phyloP scores from a whole-genome alignment of 2,113 vertebrate genomes.

The Brienomyrus longianalis region DNA sequence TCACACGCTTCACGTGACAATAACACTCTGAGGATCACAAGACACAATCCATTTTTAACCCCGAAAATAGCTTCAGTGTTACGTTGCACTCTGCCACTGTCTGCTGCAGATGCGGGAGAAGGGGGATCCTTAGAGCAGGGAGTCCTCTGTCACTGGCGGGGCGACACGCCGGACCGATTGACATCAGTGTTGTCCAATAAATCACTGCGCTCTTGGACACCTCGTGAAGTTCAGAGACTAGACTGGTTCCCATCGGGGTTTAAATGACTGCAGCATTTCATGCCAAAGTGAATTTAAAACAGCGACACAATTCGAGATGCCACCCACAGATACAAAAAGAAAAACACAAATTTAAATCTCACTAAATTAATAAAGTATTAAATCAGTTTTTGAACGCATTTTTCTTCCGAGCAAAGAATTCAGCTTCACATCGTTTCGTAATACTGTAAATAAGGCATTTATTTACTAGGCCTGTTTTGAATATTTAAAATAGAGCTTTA shows the following conservation, averaged over 20 bases:
- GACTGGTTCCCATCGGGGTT: background rate
- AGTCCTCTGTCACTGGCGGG: background rate
- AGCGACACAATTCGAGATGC: background rate
- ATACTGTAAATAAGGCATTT: background rate
- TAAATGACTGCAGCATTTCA: background rate
- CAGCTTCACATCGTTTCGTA: background rate
- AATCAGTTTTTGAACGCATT: background rate
- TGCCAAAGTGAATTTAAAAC: background rate
- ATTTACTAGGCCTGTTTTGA: background rate
- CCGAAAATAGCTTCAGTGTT: background rate
- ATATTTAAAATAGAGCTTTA: background rate
- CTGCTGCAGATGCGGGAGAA: background rate
- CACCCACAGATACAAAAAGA: background rate
- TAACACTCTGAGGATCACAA: slow-evolving; percentile 1
- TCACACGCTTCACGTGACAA: background rate
- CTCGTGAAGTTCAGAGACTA: background rate
- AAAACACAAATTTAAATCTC: background rate
- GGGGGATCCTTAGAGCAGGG: background rate
- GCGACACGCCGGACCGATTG: background rate
- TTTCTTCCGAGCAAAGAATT: background rate
- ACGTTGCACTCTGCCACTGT: background rate
- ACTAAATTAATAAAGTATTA: background rate
- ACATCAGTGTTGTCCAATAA: background rate
- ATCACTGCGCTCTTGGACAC: background rate
- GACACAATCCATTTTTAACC: slow-evolving; percentile 14